These are phyloP conservation scores for Synodontis membranacea DNA, from an alignment of 2,113 vertebrate genomes.

Conservation along the genomic window DNA sequence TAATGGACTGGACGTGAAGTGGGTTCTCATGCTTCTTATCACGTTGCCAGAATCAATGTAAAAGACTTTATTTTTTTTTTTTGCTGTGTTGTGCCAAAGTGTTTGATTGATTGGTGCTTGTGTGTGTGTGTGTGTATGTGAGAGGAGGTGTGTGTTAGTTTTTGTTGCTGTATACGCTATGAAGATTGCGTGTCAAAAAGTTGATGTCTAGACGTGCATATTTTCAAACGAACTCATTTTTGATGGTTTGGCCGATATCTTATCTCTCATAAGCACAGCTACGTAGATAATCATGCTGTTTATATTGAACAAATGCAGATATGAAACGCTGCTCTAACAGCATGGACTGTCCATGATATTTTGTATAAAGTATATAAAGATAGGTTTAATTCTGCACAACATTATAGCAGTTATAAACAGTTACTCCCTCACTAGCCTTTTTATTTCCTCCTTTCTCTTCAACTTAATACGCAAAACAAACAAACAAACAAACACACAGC, in stretches of 20 bases:
- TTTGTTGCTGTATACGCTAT: not conserved
- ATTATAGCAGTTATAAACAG: not conserved
- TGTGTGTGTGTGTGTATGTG: not conserved
- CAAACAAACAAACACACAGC: too few species aligned
- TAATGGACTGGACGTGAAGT: not conserved
- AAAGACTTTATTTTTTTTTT: not conserved
- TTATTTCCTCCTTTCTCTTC: not conserved
- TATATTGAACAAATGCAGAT: not conserved
- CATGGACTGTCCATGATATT: too few species aligned
- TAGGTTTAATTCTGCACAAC: not conserved
- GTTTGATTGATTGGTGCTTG: not conserved
- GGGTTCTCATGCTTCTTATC: not conserved
- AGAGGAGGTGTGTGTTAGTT: not conserved
- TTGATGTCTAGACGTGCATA: not conserved
- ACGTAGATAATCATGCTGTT: not conserved
- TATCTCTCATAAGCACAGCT: not conserved
- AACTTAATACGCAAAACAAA: not conserved
- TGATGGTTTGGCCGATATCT: not conserved
- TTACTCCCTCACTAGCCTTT: not conserved
- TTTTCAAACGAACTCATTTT: not conserved
- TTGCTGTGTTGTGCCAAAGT: not conserved
- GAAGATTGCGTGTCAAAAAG: not conserved
- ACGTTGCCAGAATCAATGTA: not conserved
- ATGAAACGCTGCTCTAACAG: not conserved
- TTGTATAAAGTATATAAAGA: too few species aligned